Percentiles rank a stretch among this genome's conserved stretches.
These are phyloP conservation scores for Scytalopus superciliaris DNA, from an alignment of 2,113 vertebrate genomes.

Conservation along the genomic window DNA sequence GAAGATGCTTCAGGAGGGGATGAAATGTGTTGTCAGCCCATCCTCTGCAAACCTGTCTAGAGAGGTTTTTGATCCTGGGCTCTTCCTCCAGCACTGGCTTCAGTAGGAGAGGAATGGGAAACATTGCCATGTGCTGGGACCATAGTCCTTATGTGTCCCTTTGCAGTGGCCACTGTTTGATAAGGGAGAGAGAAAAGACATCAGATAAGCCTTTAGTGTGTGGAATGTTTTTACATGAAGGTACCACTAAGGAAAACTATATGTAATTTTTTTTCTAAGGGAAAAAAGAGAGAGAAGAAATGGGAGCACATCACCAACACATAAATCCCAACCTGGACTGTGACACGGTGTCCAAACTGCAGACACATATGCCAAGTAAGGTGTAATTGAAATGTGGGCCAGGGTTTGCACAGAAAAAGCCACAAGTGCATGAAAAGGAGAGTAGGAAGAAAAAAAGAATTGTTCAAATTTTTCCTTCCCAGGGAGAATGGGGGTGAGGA, in stretches of 20 bases:
- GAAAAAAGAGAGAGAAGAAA: background rate
- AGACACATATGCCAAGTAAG: background rate
- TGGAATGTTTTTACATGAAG: background rate
- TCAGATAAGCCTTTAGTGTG: background rate
- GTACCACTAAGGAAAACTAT: background rate
- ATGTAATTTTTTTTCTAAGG: no score
- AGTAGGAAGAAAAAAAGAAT: accelerated
- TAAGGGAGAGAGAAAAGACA: background rate
- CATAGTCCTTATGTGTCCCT: background rate
- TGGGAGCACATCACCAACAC: accelerated
- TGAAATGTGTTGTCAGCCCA: background rate
- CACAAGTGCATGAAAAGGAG: background rate
- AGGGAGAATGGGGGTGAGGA: accelerated
- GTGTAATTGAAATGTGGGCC: accelerated
- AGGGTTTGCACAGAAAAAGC: background rate
- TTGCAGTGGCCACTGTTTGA: background rate
- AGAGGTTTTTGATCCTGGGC: background rate
- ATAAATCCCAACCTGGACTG: background rate
- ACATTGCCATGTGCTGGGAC: background rate
- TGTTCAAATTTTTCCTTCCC: background rate
- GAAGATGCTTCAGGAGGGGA: background rate
- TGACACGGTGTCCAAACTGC: background rate
- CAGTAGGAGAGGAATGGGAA: background rate
- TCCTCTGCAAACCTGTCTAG: background rate
- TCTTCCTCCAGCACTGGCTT: background rate